Evolutionary conservation across 1,140 invertebrate genomes (phyloP).

Genomic region (Goniozus legneri): DNA sequence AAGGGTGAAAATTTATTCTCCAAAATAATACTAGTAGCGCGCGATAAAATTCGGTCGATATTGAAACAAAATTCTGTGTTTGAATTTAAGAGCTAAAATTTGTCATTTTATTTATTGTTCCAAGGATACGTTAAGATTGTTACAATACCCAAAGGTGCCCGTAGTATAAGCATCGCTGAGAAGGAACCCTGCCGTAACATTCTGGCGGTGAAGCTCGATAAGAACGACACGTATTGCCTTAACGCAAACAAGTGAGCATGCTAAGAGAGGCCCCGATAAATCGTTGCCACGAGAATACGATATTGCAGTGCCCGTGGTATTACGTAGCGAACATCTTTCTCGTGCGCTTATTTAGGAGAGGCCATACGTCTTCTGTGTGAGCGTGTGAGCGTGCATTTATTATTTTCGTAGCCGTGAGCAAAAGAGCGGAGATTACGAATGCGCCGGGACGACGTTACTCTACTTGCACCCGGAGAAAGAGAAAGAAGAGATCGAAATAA

Average conservation of each 20-base stretch:
- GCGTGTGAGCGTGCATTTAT: not conserved
- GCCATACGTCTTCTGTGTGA: no score
- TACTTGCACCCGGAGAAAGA: conserved; percentile 47
- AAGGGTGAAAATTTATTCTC: not conserved
- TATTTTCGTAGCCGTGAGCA: conserved; percentile 30
- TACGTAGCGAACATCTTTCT: no score
- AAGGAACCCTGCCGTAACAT: conserved; percentile 37
- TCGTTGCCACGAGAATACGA: no score
- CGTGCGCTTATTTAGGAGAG: no score
- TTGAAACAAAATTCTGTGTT: not conserved
- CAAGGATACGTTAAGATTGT: conserved; percentile 47
- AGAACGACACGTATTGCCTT: conserved; percentile 42
- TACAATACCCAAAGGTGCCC: conserved; percentile 46
- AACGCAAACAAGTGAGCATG: conserved; percentile 49
- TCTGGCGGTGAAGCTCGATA: conserved; percentile 41
- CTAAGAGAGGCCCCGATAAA: not conserved
- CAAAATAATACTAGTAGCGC: not conserved
- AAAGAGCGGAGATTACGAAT: conserved; percentile 40
- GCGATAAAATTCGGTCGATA: not conserved
- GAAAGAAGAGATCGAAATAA: conserved; percentile 50
- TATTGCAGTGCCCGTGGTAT: no score
- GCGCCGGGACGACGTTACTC: conserved; percentile 42
- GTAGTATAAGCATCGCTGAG: conserved; percentile 46
- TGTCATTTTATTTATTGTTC: no score
- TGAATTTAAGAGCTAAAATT: not conserved